phyloP scores from a whole-genome alignment of 2,113 vertebrate genomes.

The Orthochromis malagaraziensis region DNA sequence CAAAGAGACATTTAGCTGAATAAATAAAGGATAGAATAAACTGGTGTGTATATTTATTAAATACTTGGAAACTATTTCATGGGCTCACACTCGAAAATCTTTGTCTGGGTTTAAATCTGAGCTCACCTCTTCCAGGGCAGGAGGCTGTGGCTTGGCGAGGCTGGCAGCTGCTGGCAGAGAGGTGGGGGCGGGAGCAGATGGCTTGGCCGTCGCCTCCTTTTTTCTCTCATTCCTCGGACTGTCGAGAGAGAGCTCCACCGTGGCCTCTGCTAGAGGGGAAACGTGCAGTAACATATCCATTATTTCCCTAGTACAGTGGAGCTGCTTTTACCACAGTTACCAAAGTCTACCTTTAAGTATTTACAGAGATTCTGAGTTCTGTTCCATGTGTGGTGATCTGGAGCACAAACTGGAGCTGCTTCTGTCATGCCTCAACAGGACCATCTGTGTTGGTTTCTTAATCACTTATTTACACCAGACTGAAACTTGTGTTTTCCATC shows the following conservation, averaged over 20 bases:
- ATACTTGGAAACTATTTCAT: background rate
- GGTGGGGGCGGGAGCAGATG: conserved; percentile 49
- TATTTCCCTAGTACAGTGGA: background rate
- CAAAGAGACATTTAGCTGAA: background rate
- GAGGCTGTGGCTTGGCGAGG: conserved; percentile 66
- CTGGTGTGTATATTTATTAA: background rate
- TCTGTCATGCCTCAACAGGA: background rate
- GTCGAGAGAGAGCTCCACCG: conserved; percentile 90
- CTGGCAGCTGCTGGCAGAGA: conserved; percentile 63
- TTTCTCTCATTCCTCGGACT: conserved; percentile 78
- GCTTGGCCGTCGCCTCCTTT: conserved; percentile 71
- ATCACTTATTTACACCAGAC: background rate
- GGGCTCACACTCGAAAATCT: background rate
- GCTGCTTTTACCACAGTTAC: background rate
- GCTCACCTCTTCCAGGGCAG: conserved; percentile 82
- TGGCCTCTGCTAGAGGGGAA: conserved; percentile 77
- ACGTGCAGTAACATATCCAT: background rate
- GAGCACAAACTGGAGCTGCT: background rate
- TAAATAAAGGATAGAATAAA: background rate
- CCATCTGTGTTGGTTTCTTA: background rate
- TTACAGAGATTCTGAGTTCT: background rate
- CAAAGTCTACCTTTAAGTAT: background rate
- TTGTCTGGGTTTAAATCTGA: background rate
- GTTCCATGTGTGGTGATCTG: background rate
- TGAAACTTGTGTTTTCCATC: background rate